A percentile compares a stretch with the other conserved stretches of the same genome.
Evolutionary conservation across 1,140 invertebrate species (phyloP).

Genomic region (Brachionus paranguensis): DNA sequence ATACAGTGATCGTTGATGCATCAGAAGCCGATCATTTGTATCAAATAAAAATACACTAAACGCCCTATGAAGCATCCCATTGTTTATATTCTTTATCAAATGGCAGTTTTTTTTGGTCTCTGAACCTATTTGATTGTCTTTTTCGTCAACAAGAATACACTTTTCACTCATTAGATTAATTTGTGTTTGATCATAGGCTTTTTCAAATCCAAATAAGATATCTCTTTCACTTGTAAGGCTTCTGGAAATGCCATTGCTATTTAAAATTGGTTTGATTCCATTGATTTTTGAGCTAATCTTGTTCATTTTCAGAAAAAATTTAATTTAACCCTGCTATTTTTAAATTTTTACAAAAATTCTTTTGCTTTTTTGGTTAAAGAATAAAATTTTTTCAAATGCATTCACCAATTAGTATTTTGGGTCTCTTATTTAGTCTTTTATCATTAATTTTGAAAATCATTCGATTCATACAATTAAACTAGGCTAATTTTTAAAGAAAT

Average conservation of each 20-base stretch:
- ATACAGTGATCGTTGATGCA: conserved; percentile 35
- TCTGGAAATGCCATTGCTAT: not conserved
- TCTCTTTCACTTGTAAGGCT: not conserved
- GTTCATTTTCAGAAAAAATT: not conserved
- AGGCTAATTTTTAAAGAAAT: not conserved
- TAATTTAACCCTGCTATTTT: not conserved
- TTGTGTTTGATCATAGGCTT: conserved; percentile 30
- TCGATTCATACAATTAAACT: not conserved
- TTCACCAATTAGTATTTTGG: not conserved
- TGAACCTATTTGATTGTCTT: conserved; percentile 31
- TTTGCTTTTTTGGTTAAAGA: not conserved
- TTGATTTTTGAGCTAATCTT: not conserved
- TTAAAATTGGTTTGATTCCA: not conserved
- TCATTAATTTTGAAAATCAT: not conserved
- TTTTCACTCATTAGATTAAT: conserved; percentile 20
- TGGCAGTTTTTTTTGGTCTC: conserved; percentile 39
- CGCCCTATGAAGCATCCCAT: conserved; percentile 39
- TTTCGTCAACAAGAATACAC: conserved; percentile 38
- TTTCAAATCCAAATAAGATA: not conserved
- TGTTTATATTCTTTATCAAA: conserved; percentile 26
- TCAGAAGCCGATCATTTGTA: not conserved
- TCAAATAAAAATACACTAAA: conserved; percentile 41
- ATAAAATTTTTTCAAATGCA: not conserved
- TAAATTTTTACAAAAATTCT: not conserved
- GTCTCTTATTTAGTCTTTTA: not conserved